Evolutionary conservation across 2,888 invertebrate species (phyloP), one percentile per base, ranked within the genome.

Genomic region (Panorpa germanica): DNA sequence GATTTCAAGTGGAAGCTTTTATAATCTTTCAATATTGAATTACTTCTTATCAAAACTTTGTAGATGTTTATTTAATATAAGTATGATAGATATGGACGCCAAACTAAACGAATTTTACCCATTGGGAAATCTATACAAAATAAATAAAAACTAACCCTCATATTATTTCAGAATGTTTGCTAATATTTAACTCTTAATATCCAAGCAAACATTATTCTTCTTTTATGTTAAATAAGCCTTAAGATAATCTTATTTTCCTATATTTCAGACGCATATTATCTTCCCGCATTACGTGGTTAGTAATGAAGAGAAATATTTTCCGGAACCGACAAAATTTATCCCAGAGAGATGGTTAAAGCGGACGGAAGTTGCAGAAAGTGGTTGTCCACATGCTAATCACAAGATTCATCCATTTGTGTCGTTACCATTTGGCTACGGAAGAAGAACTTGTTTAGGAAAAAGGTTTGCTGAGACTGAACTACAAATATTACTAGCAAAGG

Each of bases 381-480:
- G 36, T 29, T 54, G 54, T 37, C 52, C 52, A 32, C 46, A 52
- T 45, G 44, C 48, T 31, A 45, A 44, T 32, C 54, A 68, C 44
- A 61, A 66, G 61, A 70, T 73, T 34, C 75, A 77, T 52, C 76
- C 75, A 16, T 78, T 74, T 47, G 71, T 73, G 1, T 69, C 72
- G 29, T 57, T 78, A 36, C 77, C 78, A 8, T 78, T 78, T 51
- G 78, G 78, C 5, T 76, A 70, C 47, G 78, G 78, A 2, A 61
- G 76, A 33, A 59, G 78, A 38, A 76, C 75, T 59, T 80, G 78
- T 50, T 59, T 78, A 42, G 82, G 82, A 28, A 66, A 76, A 41
- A 58, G 82, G 44, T 78, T 82, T 50, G 81, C 82, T 11, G 81
- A 82, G 54, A 71, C 72, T 28, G 81, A 82, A 52, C 52, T 82